Evolutionary conservation across 2,113 vertebrate genomes (phyloP).

Genomic region (Brachypteracias leptosomus): DNA sequence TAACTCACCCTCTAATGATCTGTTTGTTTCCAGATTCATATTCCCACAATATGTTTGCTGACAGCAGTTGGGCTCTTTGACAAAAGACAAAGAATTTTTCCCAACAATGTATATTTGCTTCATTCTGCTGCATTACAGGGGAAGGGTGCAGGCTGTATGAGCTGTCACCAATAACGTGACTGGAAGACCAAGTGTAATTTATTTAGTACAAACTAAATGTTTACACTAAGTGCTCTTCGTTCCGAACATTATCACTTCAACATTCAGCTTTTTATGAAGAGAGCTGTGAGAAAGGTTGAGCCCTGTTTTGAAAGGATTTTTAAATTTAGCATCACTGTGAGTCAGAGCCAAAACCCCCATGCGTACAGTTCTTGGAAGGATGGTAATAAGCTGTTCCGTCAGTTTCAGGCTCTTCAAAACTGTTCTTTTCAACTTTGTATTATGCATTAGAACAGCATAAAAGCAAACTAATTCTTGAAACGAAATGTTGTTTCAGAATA

Average conservation of each 20-base stretch:
- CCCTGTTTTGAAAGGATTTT: conserved; percentile 7
- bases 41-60: conserved; percentile 62
- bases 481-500: not conserved
- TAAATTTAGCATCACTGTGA: not conserved
- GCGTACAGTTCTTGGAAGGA: not conserved
- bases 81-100: conserved; percentile 23
- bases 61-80: conserved; percentile 57
- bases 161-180: conserved; percentile 28
- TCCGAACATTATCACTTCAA: conserved; percentile 1
- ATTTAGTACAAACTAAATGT: conserved; percentile 17
- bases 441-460: not conserved
- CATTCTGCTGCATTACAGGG: not conserved
- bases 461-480: not conserved
- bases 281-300: conserved; percentile 31
- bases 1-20: conserved; percentile 64
- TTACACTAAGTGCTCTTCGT: conserved; percentile 18
- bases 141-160: not conserved
- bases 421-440: not conserved
- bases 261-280: not conserved
- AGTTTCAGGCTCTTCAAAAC: not conserved
- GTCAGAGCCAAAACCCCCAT: not conserved
- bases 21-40: conserved; percentile 63
- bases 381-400: not conserved
- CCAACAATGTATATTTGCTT: conserved; percentile 17
- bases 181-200: conserved; percentile 6